Percentiles rank a stretch among this genome's conserved stretches.
Conservation (phyloP, 2,113 vertebrate genomes). For the Strix aluco region DNA sequence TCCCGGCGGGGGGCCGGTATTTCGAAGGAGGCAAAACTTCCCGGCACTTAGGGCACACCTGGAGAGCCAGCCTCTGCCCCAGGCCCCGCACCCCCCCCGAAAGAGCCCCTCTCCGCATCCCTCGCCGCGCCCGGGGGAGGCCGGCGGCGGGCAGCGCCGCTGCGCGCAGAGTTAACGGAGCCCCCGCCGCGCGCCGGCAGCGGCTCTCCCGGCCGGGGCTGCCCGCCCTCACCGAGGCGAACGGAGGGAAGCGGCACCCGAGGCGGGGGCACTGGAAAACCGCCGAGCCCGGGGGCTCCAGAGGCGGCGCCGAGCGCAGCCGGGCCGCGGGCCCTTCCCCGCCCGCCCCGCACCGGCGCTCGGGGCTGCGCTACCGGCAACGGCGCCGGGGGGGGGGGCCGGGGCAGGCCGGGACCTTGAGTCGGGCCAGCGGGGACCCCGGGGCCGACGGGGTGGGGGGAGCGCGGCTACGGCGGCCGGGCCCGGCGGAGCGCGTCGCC, state of each 20-base stretch:
- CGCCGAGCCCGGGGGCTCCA: background rate
- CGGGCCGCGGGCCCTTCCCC: background rate
- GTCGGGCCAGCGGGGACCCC: background rate
- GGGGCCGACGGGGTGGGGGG: background rate
- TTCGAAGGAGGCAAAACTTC: slow-evolving; percentile 31
- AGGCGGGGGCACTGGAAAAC: background rate
- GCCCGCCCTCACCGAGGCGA: background rate
- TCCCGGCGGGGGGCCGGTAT: background rate
- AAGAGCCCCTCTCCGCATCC: background rate
- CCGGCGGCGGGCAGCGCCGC: background rate
- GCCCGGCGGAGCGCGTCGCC: background rate
- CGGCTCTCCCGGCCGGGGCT: background rate
- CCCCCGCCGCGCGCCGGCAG: background rate
- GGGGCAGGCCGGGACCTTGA: background rate
- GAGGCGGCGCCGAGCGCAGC: background rate
- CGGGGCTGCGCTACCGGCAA: background rate
- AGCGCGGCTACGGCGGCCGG: background rate
- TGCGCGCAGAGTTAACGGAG: background rate
- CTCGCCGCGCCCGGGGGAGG: background rate
- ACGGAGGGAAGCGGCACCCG: background rate
- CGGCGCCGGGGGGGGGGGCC: background rate
- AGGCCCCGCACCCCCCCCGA: background rate
- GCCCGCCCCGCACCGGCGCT: background rate
- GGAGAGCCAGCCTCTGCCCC: background rate
- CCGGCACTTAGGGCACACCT: background rate